Conservation (phyloP, 2,888 invertebrate genomes). For the Hemicrepidius hirtus region DNA sequence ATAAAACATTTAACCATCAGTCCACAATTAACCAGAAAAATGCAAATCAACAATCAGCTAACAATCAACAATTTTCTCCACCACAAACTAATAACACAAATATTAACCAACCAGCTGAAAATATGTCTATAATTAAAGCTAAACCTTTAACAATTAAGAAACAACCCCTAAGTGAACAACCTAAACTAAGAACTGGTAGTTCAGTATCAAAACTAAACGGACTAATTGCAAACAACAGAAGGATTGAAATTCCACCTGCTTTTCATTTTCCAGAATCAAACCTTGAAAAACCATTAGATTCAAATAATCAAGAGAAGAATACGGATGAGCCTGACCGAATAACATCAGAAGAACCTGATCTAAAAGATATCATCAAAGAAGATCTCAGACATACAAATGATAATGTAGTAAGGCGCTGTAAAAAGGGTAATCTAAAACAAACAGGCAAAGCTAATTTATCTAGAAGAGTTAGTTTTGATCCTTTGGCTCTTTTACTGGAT, state of each 20-base stretch:
- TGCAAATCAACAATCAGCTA: background rate
- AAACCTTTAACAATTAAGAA: slow-evolving; percentile 89
- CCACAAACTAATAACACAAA: slow-evolving; percentile 47
- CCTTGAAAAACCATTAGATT: slow-evolving; percentile 61
- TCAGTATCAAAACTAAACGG: slow-evolving; percentile 75
- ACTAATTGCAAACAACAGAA: slow-evolving; percentile 81
- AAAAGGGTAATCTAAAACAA: slow-evolving; percentile 88
- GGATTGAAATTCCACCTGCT: slow-evolving; percentile 89
- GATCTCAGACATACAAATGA: slow-evolving; percentile 71
- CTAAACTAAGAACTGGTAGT: slow-evolving; percentile 79
- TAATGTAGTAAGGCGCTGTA: slow-evolving; percentile 79
- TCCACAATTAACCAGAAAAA: slow-evolving; percentile 33
- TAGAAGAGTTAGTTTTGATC: slow-evolving; percentile 96
- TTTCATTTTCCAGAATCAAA: slow-evolving; percentile 83
- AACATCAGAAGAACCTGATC: slow-evolving; percentile 66
- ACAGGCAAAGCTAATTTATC: slow-evolving; percentile 83
- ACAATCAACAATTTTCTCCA: background rate
- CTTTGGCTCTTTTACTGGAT: slow-evolving; percentile 94
- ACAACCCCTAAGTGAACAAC: slow-evolving; percentile 87
- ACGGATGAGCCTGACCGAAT: slow-evolving; percentile 53
- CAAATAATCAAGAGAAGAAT: slow-evolving; percentile 64
- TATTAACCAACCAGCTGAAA: slow-evolving; percentile 65
- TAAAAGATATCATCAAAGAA: slow-evolving; percentile 61
- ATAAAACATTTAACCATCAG: slow-evolving; percentile 49
- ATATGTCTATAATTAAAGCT: slow-evolving; percentile 81